Base-by-base conservation (phyloP, 2,797 vertebrate genomes). In the Manis pentadactyla region DNA sequence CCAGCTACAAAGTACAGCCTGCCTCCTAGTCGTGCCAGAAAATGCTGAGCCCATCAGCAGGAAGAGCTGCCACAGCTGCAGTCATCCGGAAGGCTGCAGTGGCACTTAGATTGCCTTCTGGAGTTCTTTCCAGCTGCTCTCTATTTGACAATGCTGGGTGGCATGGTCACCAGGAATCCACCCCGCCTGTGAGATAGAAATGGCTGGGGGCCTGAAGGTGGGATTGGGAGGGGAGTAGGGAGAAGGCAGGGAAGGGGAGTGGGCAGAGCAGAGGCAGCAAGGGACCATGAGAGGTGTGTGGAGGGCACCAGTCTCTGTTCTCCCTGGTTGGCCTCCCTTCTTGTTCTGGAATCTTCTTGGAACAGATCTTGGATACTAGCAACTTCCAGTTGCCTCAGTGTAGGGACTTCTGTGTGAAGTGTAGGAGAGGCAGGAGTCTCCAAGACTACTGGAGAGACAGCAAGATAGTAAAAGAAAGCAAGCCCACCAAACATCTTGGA, bases 41-140 rank as follows among this genome's bases (percentile, higher is more conserved):
- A 98, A 98, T 96, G 97, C 97, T 98, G 98, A 98, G 97, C 98
- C 98, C 98, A 98, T 99, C 98, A 99, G 94, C 97, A 0, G 98
- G 97, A 98, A 98, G 98, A 98, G 98, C 93, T 55, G 92, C 96
- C 96, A 7, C 96, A 91, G 97, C 49, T 97, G 95, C 95, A 96
- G 94, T 97, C 97, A 18, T 89, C 97, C 94, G 51, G 98, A 97
- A 98, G 97, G 97, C 97, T 90, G 77, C 95, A 97, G 98, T 96
- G 93, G 96, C 97, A 96, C 98, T 97, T 94, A 96, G 98, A 97
- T 97, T 98, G 98, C 97, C 96, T 98, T 97, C 97, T 97, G 98
- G 97, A 92, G 81, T 97, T 95, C 97, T 95, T 97, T 98, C 97
- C 98, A 98, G 98, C 97, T 96, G 97, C 92, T 97, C 27, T n/a